These are phyloP conservation scores for Calliphora vomitoria DNA, from an alignment of 2,888 invertebrate genomes.

Conservation along the genomic window DNA sequence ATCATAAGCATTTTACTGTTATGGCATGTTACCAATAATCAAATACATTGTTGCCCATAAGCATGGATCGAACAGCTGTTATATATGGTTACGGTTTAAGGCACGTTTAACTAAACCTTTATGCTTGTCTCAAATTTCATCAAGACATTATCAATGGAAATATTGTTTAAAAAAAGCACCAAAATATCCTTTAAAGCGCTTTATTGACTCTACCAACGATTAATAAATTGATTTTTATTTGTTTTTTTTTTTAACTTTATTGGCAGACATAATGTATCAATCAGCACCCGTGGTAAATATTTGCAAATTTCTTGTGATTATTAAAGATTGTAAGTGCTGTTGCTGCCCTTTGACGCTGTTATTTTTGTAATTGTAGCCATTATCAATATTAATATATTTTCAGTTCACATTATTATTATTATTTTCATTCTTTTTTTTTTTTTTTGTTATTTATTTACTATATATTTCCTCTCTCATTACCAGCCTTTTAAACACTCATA, in stretches of 20 bases:
- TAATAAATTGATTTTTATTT: not conserved
- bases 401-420: conserved; percentile 23
- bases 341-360: not conserved
- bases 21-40: too few species aligned
- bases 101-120: too few species aligned
- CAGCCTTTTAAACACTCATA: conserved; percentile 17
- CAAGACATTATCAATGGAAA: too few species aligned
- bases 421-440: conserved; percentile 16
- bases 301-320: conserved; percentile 46
- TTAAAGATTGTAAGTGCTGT: conserved; percentile 43
- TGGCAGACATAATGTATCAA: not conserved
- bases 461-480: conserved; percentile 9
- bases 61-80: too few species aligned
- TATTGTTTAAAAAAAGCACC: too few species aligned
- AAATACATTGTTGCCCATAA: too few species aligned
- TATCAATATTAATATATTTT: conserved; percentile 73
- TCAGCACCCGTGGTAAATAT: conserved; percentile 22
- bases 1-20: too few species aligned
- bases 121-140: too few species aligned
- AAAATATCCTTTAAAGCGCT: too few species aligned
- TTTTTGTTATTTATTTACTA: conserved; percentile 6
- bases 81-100: too few species aligned
- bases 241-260: not conserved
- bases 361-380: conserved; percentile 55
- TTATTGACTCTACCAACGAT: not conserved